Evolutionary conservation across 2,113 vertebrate species (phyloP).

Genomic region (Polypterus senegalus): DNA sequence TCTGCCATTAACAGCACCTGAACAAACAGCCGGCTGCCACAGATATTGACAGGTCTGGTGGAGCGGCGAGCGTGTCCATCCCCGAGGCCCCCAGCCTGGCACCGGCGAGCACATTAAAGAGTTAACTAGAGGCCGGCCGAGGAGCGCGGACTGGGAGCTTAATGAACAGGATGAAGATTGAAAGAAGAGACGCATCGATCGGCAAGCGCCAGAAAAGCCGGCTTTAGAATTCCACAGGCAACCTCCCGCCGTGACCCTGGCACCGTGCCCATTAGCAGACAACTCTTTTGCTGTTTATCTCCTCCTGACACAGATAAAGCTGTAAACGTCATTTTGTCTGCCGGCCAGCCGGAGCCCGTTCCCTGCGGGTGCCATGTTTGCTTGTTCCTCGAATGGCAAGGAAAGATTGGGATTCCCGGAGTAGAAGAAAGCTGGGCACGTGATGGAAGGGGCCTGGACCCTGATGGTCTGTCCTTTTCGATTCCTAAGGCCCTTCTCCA

Average conservation of each 20-base stretch:
- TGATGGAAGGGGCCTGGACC: no score
- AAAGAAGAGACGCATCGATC: slow-evolving; percentile 69
- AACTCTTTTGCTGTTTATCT: slow-evolving; percentile 66
- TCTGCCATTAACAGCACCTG: slow-evolving; percentile 53
- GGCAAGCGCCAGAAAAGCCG: slow-evolving; percentile 63
- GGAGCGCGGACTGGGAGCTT: slow-evolving; percentile 47
- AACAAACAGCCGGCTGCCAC: slow-evolving; percentile 51
- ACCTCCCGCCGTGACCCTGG: slow-evolving; percentile 56
- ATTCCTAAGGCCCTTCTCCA: no score
- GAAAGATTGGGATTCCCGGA: no score
- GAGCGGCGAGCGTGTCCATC: slow-evolving; percentile 45
- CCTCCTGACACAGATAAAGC: slow-evolving; percentile 57
- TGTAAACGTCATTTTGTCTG: slow-evolving; percentile 22
- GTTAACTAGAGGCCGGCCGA: slow-evolving; percentile 54
- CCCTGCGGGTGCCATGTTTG: no score
- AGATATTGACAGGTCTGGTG: slow-evolving; percentile 63
- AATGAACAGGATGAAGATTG: slow-evolving; percentile 74
- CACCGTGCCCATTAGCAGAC: slow-evolving; percentile 64
- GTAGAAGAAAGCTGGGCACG: no score
- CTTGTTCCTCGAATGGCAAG: no score
- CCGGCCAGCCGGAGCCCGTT: no score
- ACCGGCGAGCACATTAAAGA: slow-evolving; percentile 53
- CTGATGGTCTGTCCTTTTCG: no score
- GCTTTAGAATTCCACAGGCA: slow-evolving; percentile 61
- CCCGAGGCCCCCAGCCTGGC: slow-evolving; percentile 59